phyloP scores from a whole-genome alignment of 2,888 invertebrate species.

The Calameuta idolon region DNA sequence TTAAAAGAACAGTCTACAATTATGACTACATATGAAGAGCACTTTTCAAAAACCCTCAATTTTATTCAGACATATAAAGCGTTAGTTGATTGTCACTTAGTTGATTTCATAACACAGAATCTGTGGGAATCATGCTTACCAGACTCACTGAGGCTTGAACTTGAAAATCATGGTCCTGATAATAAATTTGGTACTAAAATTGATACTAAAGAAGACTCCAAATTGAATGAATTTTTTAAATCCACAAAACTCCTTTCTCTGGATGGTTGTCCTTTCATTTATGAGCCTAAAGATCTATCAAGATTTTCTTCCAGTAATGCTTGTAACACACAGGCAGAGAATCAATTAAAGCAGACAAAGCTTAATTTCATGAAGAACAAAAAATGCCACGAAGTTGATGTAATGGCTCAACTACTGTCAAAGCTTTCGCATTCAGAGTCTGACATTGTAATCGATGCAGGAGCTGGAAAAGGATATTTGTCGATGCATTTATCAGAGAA shows the following conservation, averaged over 20 bases:
- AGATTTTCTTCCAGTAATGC: slow-evolving; percentile 67
- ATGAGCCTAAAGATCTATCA: slow-evolving; percentile 46
- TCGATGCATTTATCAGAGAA: slow-evolving; percentile 76
- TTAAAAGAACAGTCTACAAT: slow-evolving; percentile 2
- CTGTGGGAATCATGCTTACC: slow-evolving; percentile 76
- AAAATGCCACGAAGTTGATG: slow-evolving; percentile 79
- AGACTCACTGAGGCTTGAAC: slow-evolving; percentile 67
- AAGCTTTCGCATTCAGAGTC: slow-evolving; percentile 37
- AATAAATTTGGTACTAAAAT: slow-evolving; percentile 10
- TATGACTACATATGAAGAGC: slow-evolving; percentile 34
- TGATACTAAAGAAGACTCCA: slow-evolving; percentile 9
- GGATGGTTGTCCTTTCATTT: slow-evolving; percentile 37
- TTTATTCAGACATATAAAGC: slow-evolving; percentile 74
- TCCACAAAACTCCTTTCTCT: slow-evolving; percentile 47
- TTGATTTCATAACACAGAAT: slow-evolving; percentile 76
- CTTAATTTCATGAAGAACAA: slow-evolving; percentile 81
- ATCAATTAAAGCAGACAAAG: slow-evolving; percentile 42
- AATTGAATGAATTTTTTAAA: slow-evolving; percentile 39
- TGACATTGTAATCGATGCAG: slow-evolving; percentile 77
- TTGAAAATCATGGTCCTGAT: slow-evolving; percentile 56
- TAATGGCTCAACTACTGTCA: slow-evolving; percentile 45
- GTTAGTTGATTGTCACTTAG: slow-evolving; percentile 83
- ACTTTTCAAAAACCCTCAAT: slow-evolving; percentile 66
- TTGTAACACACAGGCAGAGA: slow-evolving; percentile 7
- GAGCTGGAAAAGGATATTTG: slow-evolving; percentile 91